Base-by-base conservation (phyloP, 2,888 invertebrate genomes). In the Drosophila multiciliata region DNA sequence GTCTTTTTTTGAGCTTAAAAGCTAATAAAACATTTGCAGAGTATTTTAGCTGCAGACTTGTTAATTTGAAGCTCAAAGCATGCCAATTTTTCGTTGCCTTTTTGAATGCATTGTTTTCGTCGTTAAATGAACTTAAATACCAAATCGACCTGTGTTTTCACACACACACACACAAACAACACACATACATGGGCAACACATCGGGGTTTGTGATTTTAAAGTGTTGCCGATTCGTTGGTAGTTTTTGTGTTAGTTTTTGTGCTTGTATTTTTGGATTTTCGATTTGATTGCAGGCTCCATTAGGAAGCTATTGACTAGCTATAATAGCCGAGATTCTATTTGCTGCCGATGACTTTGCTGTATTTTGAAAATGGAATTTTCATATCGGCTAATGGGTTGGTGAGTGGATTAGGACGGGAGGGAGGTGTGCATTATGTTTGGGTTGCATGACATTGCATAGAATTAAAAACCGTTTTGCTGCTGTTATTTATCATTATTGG, bases 111-210 rank as follows among this genome's bases (percentile, higher is more conserved):
- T 72, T 78, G 70, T 73, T 77, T 71, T 65, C 32, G 58, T 48
- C 67, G 59, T 58, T 67, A 80, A 80, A 70, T 74, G 66, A 75
- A 80, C 75, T 81, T 76, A 73, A 80, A 80, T 65, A 59, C 71
- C 50, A 45, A 49, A 49, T 33, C 29, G 35, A 65, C 38, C 65
- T 54, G 32, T 49, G 29, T 26, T 9, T 15, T 20, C 4, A 45
- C 20, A 45, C 45, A 45, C 45, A 15, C 29, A 29, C 29, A 12
- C 12, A 20, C 42, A n/a, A n/a, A 17, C 38, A 38, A 38, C 17
- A 9, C 35, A 35, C 12, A 35, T 6, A 29, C 29, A 35, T 5
- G 11, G 0, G 9, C 15, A 23, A 48, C 60, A 48, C 59, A 75
- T 57, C 63, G 40, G 40, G 50, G 45, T 48, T 58, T 50, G 54